Conservation (phyloP, 2,888 invertebrate species). For the Drosophila conformis region DNA sequence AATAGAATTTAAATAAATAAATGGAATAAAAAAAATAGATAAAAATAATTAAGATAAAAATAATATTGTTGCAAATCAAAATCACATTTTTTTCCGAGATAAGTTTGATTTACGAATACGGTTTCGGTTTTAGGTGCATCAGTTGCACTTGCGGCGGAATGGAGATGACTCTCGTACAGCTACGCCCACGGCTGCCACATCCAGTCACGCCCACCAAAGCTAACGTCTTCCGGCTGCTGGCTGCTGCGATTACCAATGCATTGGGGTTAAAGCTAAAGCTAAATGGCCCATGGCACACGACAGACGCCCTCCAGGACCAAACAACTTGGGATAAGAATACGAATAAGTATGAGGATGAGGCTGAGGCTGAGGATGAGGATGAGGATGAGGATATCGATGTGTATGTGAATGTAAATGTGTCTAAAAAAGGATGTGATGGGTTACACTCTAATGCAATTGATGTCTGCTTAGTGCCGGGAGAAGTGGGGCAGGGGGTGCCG, state of each 20-base stretch:
- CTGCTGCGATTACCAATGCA: neutral
- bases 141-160: slow-evolving; percentile 2
- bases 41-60: neutral
- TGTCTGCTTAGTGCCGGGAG: slow-evolving; percentile 56
- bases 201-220: slow-evolving; percentile 1
- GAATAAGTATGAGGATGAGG: neutral
- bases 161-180: neutral
- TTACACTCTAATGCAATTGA: slow-evolving; percentile 81
- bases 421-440: slow-evolving; percentile 21
- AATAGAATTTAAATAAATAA: neutral
- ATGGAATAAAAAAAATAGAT: no score
- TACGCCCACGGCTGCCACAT: slow-evolving; percentile 12
- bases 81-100: neutral
- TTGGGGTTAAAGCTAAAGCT: slow-evolving; percentile 58
- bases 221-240: neutral
- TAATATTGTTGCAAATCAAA: neutral
- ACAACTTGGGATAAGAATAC: slow-evolving; percentile 17
- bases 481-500: slow-evolving; percentile 25
- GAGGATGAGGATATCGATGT: slow-evolving; percentile 9
- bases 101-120: neutral
- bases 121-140: neutral
- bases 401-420: slow-evolving; percentile 5
- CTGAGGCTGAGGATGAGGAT: slow-evolving; percentile 1
- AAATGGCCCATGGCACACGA: slow-evolving; percentile 79
- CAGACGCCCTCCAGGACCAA: slow-evolving; percentile 33